These are phyloP conservation scores for Nanorana parkeri DNA, from an alignment of 2,113 vertebrate species.

Conservation along the genomic window DNA sequence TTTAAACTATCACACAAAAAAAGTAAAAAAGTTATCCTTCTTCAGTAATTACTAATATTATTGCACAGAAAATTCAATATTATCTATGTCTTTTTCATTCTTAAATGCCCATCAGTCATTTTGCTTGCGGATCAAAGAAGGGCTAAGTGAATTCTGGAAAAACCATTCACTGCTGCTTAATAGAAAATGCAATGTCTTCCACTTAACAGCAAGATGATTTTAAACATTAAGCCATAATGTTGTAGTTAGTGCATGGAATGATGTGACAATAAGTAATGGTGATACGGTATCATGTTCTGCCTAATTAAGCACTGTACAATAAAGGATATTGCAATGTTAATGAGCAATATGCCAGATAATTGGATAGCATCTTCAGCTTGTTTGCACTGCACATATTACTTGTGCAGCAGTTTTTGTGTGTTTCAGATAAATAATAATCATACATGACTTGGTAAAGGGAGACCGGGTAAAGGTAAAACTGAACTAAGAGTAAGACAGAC, in stretches of 20 bases:
- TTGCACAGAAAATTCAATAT: not conserved
- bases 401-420: not conserved
- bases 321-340: conserved; percentile 45
- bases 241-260: conserved; percentile 36
- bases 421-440: not conserved
- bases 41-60: not conserved
- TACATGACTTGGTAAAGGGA: not conserved
- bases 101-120: conserved; percentile 9
- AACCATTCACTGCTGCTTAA: not conserved
- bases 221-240: conserved; percentile 23
- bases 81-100: not conserved
- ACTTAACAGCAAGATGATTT: conserved; percentile 30
- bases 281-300: conserved; percentile 39
- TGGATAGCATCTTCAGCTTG: conserved; percentile 9
- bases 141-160: conserved; percentile 17
- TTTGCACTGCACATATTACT: conserved; percentile 10
- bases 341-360: conserved; percentile 46
- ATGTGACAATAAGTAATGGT: conserved; percentile 47
- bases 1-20: too few relatives aligned
- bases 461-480: not conserved
- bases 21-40: too few relatives aligned
- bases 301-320: conserved; percentile 43
- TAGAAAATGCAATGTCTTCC: conserved; percentile 32
- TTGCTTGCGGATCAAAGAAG: not conserved
- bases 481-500: not conserved